These are phyloP conservation scores for Sitodiplosis mosellana DNA, from an alignment of 1,140 invertebrate genomes.

Conservation along the genomic window DNA sequence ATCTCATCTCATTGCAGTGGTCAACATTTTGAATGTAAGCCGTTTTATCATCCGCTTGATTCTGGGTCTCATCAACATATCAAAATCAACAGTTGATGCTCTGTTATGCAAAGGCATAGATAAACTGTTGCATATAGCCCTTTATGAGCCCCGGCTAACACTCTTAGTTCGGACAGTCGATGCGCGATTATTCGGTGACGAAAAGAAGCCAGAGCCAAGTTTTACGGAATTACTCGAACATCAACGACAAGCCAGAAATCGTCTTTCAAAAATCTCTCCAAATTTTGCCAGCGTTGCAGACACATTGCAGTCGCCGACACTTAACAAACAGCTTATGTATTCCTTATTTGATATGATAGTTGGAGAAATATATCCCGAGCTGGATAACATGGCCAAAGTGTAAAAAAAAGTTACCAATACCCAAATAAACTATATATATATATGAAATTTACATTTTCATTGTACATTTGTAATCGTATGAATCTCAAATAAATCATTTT, in stretches of 20 bases:
- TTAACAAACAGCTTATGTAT: constrained; percentile 6
- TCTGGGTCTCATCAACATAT: background rate
- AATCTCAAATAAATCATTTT: too few species aligned
- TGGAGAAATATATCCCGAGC: constrained; percentile 3
- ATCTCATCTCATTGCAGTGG: background rate
- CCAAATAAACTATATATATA: too few species aligned
- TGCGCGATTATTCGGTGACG: constrained; percentile 1
- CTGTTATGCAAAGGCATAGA: background rate
- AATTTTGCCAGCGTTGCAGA: background rate
- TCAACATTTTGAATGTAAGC: background rate
- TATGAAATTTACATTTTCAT: too few species aligned
- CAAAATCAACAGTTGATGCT: background rate
- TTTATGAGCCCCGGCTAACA: constrained; percentile 2
- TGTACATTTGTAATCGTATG: too few species aligned
- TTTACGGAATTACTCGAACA: constrained; percentile 1
- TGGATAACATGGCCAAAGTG: background rate
- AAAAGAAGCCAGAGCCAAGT: background rate
- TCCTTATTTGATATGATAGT: constrained; percentile 4
- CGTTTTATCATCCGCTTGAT: background rate
- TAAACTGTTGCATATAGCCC: background rate
- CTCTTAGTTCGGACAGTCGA: constrained; percentile 1
- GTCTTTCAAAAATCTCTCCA: background rate
- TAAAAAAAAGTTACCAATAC: background rate
- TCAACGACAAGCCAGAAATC: constrained; percentile 1
- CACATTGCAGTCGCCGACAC: constrained; percentile 2